phyloP scores from a whole-genome alignment of 2,113 vertebrate genomes.

The Alethe diademata region DNA sequence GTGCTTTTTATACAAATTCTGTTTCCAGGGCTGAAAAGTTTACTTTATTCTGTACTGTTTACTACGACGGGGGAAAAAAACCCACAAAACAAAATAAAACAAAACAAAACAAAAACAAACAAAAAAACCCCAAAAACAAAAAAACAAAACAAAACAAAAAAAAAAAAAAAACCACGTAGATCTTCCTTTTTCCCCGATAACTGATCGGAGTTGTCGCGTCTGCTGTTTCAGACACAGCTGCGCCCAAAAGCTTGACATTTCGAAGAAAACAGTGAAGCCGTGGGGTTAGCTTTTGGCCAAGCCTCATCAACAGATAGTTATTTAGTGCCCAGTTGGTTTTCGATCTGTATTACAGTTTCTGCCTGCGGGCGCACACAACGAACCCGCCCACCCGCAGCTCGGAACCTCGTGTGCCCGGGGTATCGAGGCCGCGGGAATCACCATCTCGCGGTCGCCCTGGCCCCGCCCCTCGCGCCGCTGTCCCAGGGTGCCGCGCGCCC shows the following conservation, averaged over 20 bases:
- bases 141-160: no score
- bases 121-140: no score
- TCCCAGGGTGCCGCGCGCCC: neutral
- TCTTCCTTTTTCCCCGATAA: neutral
- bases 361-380: neutral
- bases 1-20: neutral
- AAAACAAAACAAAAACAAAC: no score
- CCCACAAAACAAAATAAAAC: no score
- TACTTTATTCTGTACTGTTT: neutral
- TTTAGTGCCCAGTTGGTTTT: rapidly evolving
- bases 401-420: no score
- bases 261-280: no score
- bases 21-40: neutral
- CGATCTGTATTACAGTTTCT: rapidly evolving
- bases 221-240: neutral
- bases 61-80: no score
- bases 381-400: no score
- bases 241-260: rapidly evolving
- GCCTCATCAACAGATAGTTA: rapidly evolving
- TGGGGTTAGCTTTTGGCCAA: neutral
- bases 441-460: no score
- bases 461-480: no score
- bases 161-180: no score
- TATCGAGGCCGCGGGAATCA: no score
- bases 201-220: neutral